Conservation (phyloP, 2,888 invertebrate species). For the Zygaena filipendulae region DNA sequence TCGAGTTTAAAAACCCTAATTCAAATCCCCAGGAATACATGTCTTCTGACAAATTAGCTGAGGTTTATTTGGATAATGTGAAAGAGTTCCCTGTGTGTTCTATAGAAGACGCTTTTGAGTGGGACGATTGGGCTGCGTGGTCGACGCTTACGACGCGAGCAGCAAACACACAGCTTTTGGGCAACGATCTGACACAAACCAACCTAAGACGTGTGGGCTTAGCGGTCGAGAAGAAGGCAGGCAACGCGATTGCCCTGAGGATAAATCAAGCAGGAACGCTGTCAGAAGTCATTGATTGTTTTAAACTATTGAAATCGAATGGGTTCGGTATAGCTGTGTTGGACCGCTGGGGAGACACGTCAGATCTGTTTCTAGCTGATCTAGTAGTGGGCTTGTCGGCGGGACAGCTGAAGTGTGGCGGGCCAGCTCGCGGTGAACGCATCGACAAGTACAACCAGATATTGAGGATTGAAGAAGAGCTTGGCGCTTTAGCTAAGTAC, state of each 20-base stretch:
- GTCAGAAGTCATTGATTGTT: constrained; percentile 95
- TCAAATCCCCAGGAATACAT: constrained; percentile 87
- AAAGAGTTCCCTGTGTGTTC: constrained; percentile 92
- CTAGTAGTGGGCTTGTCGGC: constrained; percentile 97
- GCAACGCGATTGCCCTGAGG: constrained; percentile 92
- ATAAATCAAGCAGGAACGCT: constrained; percentile 98
- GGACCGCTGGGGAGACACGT: constrained; percentile 92
- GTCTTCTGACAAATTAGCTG: constrained; percentile 83
- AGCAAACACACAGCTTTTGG: constrained; percentile 77
- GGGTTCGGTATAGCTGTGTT: constrained; percentile 80
- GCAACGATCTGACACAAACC: constrained; percentile 95
- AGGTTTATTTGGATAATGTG: constrained; percentile 88
- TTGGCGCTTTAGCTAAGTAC: constrained; percentile 89
- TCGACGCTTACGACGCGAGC: constrained; percentile 76
- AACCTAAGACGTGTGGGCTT: constrained; percentile 89
- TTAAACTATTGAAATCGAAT: constrained; percentile 92
- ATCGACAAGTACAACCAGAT: constrained; percentile 98
- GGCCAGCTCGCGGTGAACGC: constrained; percentile 95
- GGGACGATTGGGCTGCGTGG: constrained; percentile 99
- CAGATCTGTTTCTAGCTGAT: constrained; percentile 97
- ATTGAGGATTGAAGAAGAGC: constrained; percentile 96
- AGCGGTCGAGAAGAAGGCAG: constrained; percentile 94
- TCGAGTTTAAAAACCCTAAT: constrained; percentile 96
- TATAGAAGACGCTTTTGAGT: constrained; percentile 98
- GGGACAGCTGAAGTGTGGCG: constrained; percentile 98